Base-by-base conservation (phyloP, 1,140 invertebrate genomes). In the Drosophila subobscura region DNA sequence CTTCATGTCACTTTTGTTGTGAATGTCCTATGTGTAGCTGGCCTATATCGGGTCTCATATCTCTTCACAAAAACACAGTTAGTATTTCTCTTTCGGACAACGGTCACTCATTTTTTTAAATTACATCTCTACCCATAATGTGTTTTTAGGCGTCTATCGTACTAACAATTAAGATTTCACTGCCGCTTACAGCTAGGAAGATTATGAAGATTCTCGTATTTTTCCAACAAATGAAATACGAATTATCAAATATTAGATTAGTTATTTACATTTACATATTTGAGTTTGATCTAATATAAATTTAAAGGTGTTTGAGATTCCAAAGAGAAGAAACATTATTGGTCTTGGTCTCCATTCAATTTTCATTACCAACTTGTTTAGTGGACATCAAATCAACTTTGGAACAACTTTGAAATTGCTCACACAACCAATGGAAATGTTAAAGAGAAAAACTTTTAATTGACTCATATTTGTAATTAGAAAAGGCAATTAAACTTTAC, bases 401-500 rank as follows among this genome's bases (percentile, higher is more conserved):
- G 16, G 3, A 3, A 5, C 23, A 68, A 67, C 44, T 68, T 67
- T 37, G 8, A 22, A 23, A 68, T 40, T 47, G 49, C 65, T 40
- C 33, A 27, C 33, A 49, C 45, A 51, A 59, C 70, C 74, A 66
- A 77, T 68, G 40, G 45, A 37, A 58, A 66, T 64, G 63, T 49
- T 45, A 41, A 4, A 37, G 37, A 22, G 68, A 23, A 52, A 70
- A 84, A 79, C 47, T 84, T 84, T 84, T 79, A 84, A 85, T 85
- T 66, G 72, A 72, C 47, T 76, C 56, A 61, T 71, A 54, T 79
- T 81, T 55, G 72, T 79, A 77, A 73, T 84, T 61, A 65, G 67
- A 60, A 83, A 84, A 77, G 50, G 76, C 67, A 85, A 84, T 85
- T 79, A 70, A 85, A 72, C 64, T 76, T 83, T 37, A 16, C n/a